A percentile compares a stretch with the other conserved stretches of the same genome.
Conservation (phyloP, 2,888 invertebrate genomes). For the Bedellia somnulentella region DNA sequence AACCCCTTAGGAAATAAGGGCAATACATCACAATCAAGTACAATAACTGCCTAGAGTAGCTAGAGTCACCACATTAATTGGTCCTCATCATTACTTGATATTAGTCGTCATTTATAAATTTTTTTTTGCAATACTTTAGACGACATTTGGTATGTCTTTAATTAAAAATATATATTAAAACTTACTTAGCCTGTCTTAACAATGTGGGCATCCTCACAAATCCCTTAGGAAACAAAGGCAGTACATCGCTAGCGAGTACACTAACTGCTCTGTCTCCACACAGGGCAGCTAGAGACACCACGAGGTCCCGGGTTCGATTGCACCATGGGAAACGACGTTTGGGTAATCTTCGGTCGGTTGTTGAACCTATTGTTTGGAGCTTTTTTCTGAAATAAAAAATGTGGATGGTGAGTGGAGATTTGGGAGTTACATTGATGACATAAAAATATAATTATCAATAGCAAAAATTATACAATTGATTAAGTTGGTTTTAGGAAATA, state of each 20-base stretch:
- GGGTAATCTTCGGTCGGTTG: conserved; percentile 70
- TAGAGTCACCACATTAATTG: conserved; percentile 15
- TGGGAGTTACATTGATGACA: too few species aligned
- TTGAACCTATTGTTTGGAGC: conserved; percentile 31
- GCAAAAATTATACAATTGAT: too few species aligned
- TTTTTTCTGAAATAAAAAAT: conserved; percentile 35
- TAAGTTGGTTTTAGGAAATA: too few species aligned
- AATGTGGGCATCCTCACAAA: conserved; percentile 53
- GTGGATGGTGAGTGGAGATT: too few species aligned
- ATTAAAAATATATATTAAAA: too few species aligned
- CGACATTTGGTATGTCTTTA: too few species aligned
- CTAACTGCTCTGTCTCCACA: conserved; percentile 23
- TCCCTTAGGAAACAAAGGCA: conserved; percentile 59
- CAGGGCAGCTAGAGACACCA: conserved; percentile 14
- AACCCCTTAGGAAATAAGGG: too few species aligned
- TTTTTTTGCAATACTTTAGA: too few species aligned
- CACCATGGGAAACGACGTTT: conserved; percentile 76
- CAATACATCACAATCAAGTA: conserved; percentile 52
- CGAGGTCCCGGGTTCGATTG: conserved; percentile 20
- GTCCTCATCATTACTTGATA: too few species aligned
- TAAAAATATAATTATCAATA: too few species aligned
- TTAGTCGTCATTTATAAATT: too few species aligned
- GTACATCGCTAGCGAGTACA: conserved; percentile 54
- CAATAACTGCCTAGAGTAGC: conserved; percentile 28
- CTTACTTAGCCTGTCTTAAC: conserved; percentile 22